These are phyloP conservation scores for Chondrosia reniformis DNA, from an alignment of 37 sponge, comb jelly and placozoan genomes.

Conservation along the genomic window DNA sequence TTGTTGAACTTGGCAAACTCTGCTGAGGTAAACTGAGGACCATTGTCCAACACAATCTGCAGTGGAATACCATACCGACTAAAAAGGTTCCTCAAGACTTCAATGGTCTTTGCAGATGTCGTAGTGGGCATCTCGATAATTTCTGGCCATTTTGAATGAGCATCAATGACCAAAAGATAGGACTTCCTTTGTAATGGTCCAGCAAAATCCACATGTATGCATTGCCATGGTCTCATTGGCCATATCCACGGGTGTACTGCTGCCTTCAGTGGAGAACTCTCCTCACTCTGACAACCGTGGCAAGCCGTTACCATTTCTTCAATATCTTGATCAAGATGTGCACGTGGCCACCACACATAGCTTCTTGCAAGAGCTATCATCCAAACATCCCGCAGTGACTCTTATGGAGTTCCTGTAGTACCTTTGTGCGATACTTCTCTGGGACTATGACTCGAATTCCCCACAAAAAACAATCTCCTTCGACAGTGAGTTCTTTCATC, in stretches of 20 bases:
- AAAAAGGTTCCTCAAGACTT: slow-evolving; percentile 21
- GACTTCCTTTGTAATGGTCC: slow-evolving; percentile 19
- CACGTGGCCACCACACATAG: slow-evolving; percentile 45
- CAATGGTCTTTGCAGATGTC: not conserved
- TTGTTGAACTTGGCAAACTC: slow-evolving; percentile 32
- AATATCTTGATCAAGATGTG: slow-evolving; percentile 23
- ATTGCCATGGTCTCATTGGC: slow-evolving; percentile 27
- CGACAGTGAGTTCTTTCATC: slow-evolving; percentile 14
- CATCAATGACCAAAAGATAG: slow-evolving; percentile 5
- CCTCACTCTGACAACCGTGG: not conserved
- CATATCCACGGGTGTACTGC: slow-evolving; percentile 29
- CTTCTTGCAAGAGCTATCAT: slow-evolving; percentile 45
- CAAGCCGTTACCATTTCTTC: slow-evolving; percentile 26
- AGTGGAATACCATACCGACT: slow-evolving; percentile 24
- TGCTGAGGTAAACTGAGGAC: slow-evolving; percentile 26
- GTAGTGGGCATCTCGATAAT: not conserved
- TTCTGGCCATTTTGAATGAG: slow-evolving; percentile 22
- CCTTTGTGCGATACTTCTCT: not conserved
- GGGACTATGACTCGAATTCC: slow-evolving; percentile 35
- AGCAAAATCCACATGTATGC: slow-evolving; percentile 41
- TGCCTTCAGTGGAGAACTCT: slow-evolving; percentile 14
- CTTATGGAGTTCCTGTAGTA: slow-evolving; percentile 31
- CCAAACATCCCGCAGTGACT: slow-evolving; percentile 36
- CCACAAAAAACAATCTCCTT: slow-evolving; percentile 34
- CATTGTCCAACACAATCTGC: slow-evolving; percentile 36